Conservation (phyloP, 2,113 vertebrate genomes). For the Egretta garzetta region DNA sequence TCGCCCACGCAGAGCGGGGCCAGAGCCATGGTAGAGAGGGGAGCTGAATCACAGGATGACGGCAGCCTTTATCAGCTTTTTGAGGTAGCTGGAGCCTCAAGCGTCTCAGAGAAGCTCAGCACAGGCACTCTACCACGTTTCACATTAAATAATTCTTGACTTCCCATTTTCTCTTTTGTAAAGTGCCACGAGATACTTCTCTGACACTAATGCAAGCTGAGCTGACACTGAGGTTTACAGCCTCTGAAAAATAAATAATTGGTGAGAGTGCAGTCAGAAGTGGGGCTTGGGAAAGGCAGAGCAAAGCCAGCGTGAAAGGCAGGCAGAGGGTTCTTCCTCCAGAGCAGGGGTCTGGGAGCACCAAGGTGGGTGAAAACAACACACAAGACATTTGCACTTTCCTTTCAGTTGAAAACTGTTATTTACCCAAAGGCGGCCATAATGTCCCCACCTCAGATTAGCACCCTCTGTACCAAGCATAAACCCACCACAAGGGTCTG, state of each 20-base stretch:
- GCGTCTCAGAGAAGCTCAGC: background rate
- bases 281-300: background rate
- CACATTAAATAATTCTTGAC: background rate
- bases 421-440: background rate
- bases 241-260: background rate
- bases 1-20: background rate
- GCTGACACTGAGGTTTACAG: background rate
- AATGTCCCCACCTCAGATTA: background rate
- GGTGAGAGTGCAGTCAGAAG: background rate
- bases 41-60: background rate
- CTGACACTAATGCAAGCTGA: background rate
- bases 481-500: background rate
- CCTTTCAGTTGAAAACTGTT: background rate
- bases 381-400: background rate
- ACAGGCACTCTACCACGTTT: background rate
- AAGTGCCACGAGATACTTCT: background rate
- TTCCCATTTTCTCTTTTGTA: conserved; percentile 25
- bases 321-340: background rate
- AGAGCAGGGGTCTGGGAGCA: background rate
- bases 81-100: background rate
- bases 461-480: background rate
- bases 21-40: background rate
- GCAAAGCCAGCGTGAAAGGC: background rate
- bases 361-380: background rate
- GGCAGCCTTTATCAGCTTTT: conserved; percentile 19